These are phyloP conservation scores for Philonicus albiceps DNA, from an alignment of 2,888 invertebrate genomes.

Conservation along the genomic window DNA sequence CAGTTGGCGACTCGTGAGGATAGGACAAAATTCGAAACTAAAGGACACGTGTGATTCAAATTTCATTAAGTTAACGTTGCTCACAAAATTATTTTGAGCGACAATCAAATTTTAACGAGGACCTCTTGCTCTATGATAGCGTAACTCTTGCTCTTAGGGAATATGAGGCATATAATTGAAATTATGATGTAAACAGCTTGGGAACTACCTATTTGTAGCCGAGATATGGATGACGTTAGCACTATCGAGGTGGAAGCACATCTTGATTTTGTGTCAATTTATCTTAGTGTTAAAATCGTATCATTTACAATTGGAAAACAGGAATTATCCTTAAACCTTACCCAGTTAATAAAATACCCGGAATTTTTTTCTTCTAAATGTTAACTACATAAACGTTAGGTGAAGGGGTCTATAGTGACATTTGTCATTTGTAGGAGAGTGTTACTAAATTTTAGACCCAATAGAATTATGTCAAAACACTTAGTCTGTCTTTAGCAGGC, in stretches of 20 bases:
- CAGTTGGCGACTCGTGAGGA: background rate
- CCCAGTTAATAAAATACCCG: no score
- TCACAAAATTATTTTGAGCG: background rate
- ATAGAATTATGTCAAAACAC: no score
- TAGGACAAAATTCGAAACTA: background rate
- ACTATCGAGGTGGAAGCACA: background rate
- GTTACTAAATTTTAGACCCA: no score
- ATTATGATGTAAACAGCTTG: background rate
- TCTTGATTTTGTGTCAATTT: background rate
- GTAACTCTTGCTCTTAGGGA: background rate
- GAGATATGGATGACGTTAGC: background rate
- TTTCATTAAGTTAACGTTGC: constrained; percentile 12
- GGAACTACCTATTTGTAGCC: background rate
- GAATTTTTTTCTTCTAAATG: no score
- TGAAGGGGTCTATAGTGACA: no score
- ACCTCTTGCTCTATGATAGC: background rate
- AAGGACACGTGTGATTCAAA: constrained; percentile 19
- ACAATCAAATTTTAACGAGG: constrained; percentile 1
- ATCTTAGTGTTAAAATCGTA: background rate
- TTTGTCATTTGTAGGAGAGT: no score
- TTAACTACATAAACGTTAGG: no score
- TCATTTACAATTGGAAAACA: no score
- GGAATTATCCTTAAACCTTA: no score
- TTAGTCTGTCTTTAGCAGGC: no score
- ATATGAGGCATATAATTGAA: background rate